A percentile compares a stretch with the other conserved stretches of the same genome.
These are phyloP conservation scores for Thysanoteuthis rhombus DNA, from an alignment of 2,888 invertebrate species.

Conservation along the genomic window DNA sequence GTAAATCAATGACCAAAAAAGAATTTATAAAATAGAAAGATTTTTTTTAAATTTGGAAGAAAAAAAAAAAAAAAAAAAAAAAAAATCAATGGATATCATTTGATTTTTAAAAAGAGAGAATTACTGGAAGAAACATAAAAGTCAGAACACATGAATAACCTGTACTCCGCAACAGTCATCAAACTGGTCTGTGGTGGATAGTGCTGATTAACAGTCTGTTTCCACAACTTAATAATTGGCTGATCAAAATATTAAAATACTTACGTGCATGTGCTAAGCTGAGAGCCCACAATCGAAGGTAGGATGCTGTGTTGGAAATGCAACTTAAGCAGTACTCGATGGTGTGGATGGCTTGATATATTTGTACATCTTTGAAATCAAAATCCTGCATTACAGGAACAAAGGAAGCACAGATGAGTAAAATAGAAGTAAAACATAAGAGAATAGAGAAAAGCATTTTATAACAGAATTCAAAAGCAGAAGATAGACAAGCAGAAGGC, in stretches of 20 bases:
- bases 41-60: too few relatives aligned
- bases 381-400: slow-evolving; percentile 65
- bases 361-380: slow-evolving; percentile 87
- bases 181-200: too few relatives aligned
- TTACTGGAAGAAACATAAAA: too few relatives aligned
- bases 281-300: slow-evolving; percentile 97
- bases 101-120: too few relatives aligned
- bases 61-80: too few relatives aligned
- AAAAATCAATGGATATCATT: too few relatives aligned
- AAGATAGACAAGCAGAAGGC: neutral
- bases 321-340: slow-evolving; percentile 98
- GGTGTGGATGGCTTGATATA: slow-evolving; percentile 95
- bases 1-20: too few relatives aligned
- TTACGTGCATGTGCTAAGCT: slow-evolving; percentile 97
- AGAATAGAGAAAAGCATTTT: neutral
- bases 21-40: too few relatives aligned
- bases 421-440: neutral
- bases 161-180: too few relatives aligned
- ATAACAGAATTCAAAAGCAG: neutral
- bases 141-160: too few relatives aligned
- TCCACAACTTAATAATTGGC: neutral
- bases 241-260: slow-evolving; percentile 68
- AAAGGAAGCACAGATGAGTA: neutral
- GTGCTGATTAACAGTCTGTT: too few relatives aligned
- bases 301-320: slow-evolving; percentile 98